phyloP scores from a whole-genome alignment of 2,888 invertebrate genomes.

The Cryptus viduatorius region DNA sequence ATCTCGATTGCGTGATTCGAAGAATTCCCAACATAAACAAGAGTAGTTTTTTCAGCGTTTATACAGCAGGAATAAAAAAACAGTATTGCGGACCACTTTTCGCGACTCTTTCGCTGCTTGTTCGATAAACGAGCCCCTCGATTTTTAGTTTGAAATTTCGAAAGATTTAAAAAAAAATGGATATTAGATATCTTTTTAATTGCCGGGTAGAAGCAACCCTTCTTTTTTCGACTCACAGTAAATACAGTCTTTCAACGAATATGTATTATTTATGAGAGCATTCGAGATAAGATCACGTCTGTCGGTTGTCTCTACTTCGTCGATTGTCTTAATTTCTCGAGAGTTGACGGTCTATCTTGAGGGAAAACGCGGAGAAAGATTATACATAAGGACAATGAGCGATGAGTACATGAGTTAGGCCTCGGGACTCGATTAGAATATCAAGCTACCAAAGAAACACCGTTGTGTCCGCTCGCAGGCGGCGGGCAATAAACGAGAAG shows the following conservation, averaged over 20 bases:
- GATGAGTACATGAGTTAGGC: slow-evolving; percentile 58
- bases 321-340: slow-evolving; percentile 59
- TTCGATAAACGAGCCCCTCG: neutral
- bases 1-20: neutral
- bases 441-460: slow-evolving; percentile 73
- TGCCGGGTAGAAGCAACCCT: neutral
- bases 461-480: slow-evolving; percentile 1
- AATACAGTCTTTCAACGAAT: slow-evolving; percentile 5
- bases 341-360: slow-evolving; percentile 28
- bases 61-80: neutral
- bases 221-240: slow-evolving; percentile 8
- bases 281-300: slow-evolving; percentile 36
- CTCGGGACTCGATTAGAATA: slow-evolving; percentile 79
- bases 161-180: neutral
- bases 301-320: slow-evolving; percentile 2
- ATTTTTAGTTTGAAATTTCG: neutral
- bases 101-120: neutral
- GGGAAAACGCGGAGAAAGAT: slow-evolving; percentile 49
- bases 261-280: slow-evolving; percentile 33
- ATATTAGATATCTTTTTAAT: slow-evolving; percentile 13
- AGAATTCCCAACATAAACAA: neutral
- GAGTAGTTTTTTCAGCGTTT: neutral
- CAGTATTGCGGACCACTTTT: neutral
- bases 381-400: slow-evolving; percentile 60
- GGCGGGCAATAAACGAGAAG: slow-evolving; percentile 46